A percentile compares a stretch with the other conserved stretches of the same genome.
phyloP scores from a whole-genome alignment of 2,888 invertebrate genomes.

The Epicampocera succincta region DNA sequence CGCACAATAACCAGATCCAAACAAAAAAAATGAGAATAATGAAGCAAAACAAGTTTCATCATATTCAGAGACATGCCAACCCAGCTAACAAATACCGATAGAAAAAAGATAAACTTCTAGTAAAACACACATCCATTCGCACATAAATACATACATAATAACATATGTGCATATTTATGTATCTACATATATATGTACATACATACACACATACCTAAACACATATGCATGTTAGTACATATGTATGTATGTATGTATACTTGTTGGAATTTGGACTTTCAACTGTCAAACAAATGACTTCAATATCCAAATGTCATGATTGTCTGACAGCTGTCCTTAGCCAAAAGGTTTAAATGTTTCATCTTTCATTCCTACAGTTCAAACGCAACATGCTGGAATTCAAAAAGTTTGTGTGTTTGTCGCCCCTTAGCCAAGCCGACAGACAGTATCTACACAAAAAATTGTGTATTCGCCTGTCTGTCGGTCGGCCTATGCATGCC shows the following conservation, averaged over 20 bases:
- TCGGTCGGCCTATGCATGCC: constrained; percentile 32
- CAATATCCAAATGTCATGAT: constrained; percentile 29
- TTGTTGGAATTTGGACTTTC: constrained; percentile 6
- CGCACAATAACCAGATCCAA: constrained; percentile 38
- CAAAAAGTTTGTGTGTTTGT: constrained; percentile 32
- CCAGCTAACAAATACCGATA: constrained; percentile 30
- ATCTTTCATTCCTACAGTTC: constrained; percentile 16
- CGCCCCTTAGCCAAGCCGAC: not conserved
- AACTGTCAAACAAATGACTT: constrained; percentile 20
- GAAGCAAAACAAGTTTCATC: constrained; percentile 50
- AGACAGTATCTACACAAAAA: constrained; percentile 15
- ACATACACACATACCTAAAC: not conserved
- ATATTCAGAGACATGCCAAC: constrained; percentile 13
- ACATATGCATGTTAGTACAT: too few species aligned
- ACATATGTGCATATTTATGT: too few species aligned
- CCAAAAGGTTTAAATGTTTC: constrained; percentile 28
- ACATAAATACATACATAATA: not conserved
- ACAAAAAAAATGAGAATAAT: constrained; percentile 4
- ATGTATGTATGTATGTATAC: not conserved
- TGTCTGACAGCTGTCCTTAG: constrained; percentile 19
- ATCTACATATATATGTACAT: not conserved
- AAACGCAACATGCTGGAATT: constrained; percentile 7
- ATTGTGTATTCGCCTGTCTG: constrained; percentile 11
- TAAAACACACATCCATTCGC: not conserved
- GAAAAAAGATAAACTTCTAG: constrained; percentile 25